Conservation (phyloP, 1,140 invertebrate genomes). For the Drosophila prosaltans region DNA sequence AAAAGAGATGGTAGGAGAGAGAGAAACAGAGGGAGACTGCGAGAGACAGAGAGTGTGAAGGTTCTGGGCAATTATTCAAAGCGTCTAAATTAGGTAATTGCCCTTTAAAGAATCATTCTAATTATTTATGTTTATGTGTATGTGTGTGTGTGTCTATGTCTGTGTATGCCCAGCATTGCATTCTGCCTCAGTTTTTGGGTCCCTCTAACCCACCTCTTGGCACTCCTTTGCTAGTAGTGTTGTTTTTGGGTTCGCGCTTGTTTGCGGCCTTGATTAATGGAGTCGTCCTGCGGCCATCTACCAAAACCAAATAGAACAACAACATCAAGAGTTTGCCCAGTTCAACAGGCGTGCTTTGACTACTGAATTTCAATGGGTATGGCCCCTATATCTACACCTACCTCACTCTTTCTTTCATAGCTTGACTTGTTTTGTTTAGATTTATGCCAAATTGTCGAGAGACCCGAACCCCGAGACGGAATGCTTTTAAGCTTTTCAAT, state of each 20-base stretch:
- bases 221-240: constrained; percentile 1
- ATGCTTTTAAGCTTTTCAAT: constrained; percentile 77
- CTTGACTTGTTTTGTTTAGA: constrained; percentile 76
- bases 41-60: neutral
- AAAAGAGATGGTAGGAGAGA: neutral
- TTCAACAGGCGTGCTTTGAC: constrained; percentile 48
- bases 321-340: constrained; percentile 40
- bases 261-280: constrained; percentile 81
- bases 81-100: constrained; percentile 80
- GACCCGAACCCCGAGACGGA: constrained; percentile 14
- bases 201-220: neutral
- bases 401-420: constrained; percentile 1
- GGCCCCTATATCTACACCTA: neutral
- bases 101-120: constrained; percentile 81
- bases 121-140: constrained; percentile 77
- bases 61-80: constrained; percentile 73
- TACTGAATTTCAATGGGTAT: constrained; percentile 16
- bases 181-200: constrained; percentile 19
- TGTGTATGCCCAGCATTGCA: constrained; percentile 48
- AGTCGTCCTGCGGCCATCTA: constrained; percentile 70
- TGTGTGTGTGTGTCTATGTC: constrained; percentile 30
- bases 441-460: constrained; percentile 76
- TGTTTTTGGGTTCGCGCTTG: constrained; percentile 48
- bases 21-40: neutral
- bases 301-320: constrained; percentile 19